Evolutionary conservation across 2,888 invertebrate genomes (phyloP).

Genomic region (Xanthostigma xanthostigma): DNA sequence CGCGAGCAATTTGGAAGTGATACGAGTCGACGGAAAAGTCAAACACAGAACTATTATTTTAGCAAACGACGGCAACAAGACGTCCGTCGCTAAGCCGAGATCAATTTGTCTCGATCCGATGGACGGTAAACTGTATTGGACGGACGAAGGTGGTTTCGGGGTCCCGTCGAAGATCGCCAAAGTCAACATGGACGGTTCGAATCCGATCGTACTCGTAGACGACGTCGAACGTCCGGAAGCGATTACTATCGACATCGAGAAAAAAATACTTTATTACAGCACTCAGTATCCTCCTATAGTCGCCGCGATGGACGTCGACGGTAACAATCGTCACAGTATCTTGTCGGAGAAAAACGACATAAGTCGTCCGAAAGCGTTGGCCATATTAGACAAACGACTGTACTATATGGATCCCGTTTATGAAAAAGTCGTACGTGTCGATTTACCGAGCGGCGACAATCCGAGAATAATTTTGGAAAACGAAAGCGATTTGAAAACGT

Average conservation of each 20-base stretch:
- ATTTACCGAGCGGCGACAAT: slow-evolving; percentile 66
- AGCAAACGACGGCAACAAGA: slow-evolving; percentile 73
- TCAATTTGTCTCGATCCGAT: slow-evolving; percentile 80
- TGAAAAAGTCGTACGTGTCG: slow-evolving; percentile 77
- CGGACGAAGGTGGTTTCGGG: slow-evolving; percentile 85
- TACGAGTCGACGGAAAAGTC: slow-evolving; percentile 70
- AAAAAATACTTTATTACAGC: slow-evolving; percentile 78
- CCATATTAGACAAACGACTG: slow-evolving; percentile 63
- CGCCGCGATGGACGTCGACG: slow-evolving; percentile 55
- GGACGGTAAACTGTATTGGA: slow-evolving; percentile 93
- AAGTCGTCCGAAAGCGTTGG: slow-evolving; percentile 63
- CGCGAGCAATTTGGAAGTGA: slow-evolving; percentile 81
- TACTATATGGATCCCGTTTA: slow-evolving; percentile 81
- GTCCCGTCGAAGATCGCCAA: slow-evolving; percentile 79
- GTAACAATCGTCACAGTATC: slow-evolving; percentile 50
- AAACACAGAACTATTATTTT: slow-evolving; percentile 74
- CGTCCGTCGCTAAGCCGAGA: slow-evolving; percentile 76
- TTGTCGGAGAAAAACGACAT: slow-evolving; percentile 56
- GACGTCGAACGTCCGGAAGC: slow-evolving; percentile 64
- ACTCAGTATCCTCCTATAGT: slow-evolving; percentile 59
- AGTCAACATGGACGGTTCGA: slow-evolving; percentile 87
- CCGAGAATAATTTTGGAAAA: slow-evolving; percentile 64
- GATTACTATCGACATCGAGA: slow-evolving; percentile 69
- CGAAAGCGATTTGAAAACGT: slow-evolving; percentile 72
- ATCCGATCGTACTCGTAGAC: slow-evolving; percentile 56